Conservation (phyloP, 2,888 invertebrate genomes). For the Mayetiola destructor region DNA sequence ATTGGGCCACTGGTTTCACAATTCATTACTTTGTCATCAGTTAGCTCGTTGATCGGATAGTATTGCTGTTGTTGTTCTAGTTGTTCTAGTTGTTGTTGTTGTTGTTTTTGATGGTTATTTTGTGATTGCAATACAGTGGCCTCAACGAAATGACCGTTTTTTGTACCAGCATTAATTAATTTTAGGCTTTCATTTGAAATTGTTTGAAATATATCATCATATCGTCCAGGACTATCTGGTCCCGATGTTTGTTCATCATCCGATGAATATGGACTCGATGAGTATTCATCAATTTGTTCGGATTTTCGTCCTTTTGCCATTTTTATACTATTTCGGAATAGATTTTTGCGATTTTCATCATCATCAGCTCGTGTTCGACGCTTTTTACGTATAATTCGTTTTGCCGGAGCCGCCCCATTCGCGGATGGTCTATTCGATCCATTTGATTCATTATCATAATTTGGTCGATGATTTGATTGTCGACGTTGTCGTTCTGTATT, state of each 20-base stretch:
- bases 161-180: neutral
- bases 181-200: conserved; percentile 13
- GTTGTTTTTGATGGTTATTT: conserved; percentile 7
- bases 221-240: conserved; percentile 63
- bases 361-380: neutral
- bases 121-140: neutral
- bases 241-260: conserved; percentile 54
- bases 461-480: neutral
- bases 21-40: conserved; percentile 26
- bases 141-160: conserved; percentile 13
- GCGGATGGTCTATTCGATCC: neutral
- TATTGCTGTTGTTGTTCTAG: no score
- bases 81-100: neutral
- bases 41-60: conserved; percentile 1
- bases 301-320: neutral
- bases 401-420: neutral
- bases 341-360: neutral
- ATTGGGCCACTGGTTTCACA: conserved; percentile 18
- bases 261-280: conserved; percentile 35
- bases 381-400: conserved; percentile 18
- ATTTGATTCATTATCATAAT: neutral
- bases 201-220: conserved; percentile 44
- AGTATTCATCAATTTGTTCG: conserved; percentile 18
- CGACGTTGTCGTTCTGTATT: conserved; percentile 11
- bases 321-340: neutral